These are phyloP conservation scores for Clusia tigrina DNA, from an alignment of 2,888 invertebrate genomes.

Conservation along the genomic window DNA sequence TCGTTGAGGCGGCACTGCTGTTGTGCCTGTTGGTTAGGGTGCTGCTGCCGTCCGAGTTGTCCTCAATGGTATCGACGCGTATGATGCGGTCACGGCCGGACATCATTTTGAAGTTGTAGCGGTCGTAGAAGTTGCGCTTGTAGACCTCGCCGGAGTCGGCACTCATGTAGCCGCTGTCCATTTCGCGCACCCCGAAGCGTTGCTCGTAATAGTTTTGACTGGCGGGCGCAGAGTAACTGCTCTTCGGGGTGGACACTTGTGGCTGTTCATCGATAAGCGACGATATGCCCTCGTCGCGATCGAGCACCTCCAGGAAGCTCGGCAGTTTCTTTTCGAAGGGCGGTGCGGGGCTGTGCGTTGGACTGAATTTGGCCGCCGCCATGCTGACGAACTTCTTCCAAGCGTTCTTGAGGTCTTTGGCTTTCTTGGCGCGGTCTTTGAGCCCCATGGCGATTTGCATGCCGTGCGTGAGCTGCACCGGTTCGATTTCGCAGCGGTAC, in stretches of 20 bases:
- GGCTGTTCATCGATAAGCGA: conserved; percentile 59
- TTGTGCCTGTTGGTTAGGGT: conserved; percentile 32
- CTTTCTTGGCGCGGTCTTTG: conserved; percentile 63
- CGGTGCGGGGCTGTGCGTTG: conserved; percentile 60
- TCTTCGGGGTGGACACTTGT: conserved; percentile 47
- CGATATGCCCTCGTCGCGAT: conserved; percentile 60
- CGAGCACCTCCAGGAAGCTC: conserved; percentile 49
- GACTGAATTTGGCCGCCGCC: conserved; percentile 63
- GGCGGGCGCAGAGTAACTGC: conserved; percentile 49
- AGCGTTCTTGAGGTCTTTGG: conserved; percentile 64
- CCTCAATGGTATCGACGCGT: conserved; percentile 60
- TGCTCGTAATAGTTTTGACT: conserved; percentile 59
- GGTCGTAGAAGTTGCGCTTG: conserved; percentile 65
- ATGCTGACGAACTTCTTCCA: conserved; percentile 64
- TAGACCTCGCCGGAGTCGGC: conserved; percentile 77
- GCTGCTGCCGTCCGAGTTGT: conserved; percentile 51
- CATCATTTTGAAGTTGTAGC: conserved; percentile 62
- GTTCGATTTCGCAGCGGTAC: conserved; percentile 63
- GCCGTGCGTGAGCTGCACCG: conserved; percentile 59
- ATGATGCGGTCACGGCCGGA: conserved; percentile 54
- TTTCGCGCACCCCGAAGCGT: conserved; percentile 65
- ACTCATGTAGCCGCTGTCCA: conserved; percentile 86
- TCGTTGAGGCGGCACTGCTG: conserved; percentile 35
- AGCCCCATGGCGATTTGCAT: conserved; percentile 65
- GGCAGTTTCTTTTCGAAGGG: conserved; percentile 51